Conservation (phyloP, 2,797 vertebrate genomes). For the Threskiornis aethiopicus region DNA sequence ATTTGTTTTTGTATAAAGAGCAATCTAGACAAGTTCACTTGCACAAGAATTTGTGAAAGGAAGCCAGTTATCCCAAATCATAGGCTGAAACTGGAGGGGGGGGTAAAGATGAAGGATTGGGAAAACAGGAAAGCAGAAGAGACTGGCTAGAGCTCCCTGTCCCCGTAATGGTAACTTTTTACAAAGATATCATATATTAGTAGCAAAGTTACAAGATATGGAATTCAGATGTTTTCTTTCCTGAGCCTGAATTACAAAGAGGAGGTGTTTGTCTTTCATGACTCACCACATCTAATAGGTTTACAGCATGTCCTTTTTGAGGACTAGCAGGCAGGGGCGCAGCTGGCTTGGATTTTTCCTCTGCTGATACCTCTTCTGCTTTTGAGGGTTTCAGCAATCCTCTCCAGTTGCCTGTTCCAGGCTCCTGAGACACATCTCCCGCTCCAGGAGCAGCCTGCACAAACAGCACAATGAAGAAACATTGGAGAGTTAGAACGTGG, state of each 20-base stretch:
- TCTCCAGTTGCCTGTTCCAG: conserved; percentile 90
- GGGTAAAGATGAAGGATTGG: neutral
- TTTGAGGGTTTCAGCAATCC: conserved; percentile 92
- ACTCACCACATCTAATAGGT: conserved; percentile 95
- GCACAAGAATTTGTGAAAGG: neutral
- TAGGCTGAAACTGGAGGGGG: neutral
- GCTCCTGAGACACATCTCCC: conserved; percentile 80
- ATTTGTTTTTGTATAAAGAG: neutral
- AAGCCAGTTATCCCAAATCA: neutral
- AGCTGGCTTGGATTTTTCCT: conserved; percentile 79
- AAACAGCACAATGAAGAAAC: conserved; percentile 28
- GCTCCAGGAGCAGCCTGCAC: conserved; percentile 65
- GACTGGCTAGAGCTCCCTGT: neutral
- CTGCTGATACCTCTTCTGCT: conserved; percentile 78
- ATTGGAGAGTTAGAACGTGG: neutral
- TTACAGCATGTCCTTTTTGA: conserved; percentile 90
- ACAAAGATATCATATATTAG: neutral
- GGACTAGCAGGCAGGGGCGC: conserved; percentile 79
- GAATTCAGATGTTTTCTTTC: neutral
- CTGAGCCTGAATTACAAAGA: neutral
- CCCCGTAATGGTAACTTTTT: neutral
- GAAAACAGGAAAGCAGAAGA: neutral
- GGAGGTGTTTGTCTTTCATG: neutral
- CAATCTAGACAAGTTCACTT: neutral
- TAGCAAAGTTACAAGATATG: neutral